Base-by-base conservation (phyloP, 2,113 vertebrate genomes). In the Lepisosteus oculatus region DNA sequence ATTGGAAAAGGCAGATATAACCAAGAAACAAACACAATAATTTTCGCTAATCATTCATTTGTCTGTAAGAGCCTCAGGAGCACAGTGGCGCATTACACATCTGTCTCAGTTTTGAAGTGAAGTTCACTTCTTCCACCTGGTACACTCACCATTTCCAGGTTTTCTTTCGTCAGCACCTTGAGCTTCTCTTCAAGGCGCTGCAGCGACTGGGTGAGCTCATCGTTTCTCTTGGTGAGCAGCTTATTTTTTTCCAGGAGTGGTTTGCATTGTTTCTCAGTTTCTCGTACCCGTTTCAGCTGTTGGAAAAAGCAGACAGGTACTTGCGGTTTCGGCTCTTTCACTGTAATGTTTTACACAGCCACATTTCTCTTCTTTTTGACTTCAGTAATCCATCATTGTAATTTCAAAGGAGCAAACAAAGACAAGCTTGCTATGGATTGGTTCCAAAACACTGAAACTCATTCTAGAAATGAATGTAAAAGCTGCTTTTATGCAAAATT, bases 181-280 rank as follows among this genome's bases (percentile, higher is more conserved):
- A 98, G 83, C 74, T 98, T 99, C 3, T 98, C 97, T 78, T 99
- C 97, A 89, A 95, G 92, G 72, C 95, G 96, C 76, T 98, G 97
- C 75, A 99, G 82, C 5, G 95, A 95, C 67, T 94, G 93, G 83
- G 93, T 95, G 73, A 99, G 85, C 47, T 99, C 97, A 63, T 99
- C 97, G 0, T 99, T 99, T 90, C 96, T 96, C 87, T 94, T 97
- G 54, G 84, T 90, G 81, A 99, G 89, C 84, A 98, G 92, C 90
- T 97, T 98, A 88, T 98, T 99, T 89, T 95, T 98, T 78, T 99
- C 97, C 90, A 99, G 90, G 84, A 99, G 86, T 65, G 97, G 97
- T 85, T 98, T 99, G 80, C 93, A 98, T 76, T 99, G 96, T 74
- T 97, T 98, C 86, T 99, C 97, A 3, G 96, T 85, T 90, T 99